Evolutionary conservation across 1,140 invertebrate species (phyloP).

Genomic region (Nasonia giraulti): DNA sequence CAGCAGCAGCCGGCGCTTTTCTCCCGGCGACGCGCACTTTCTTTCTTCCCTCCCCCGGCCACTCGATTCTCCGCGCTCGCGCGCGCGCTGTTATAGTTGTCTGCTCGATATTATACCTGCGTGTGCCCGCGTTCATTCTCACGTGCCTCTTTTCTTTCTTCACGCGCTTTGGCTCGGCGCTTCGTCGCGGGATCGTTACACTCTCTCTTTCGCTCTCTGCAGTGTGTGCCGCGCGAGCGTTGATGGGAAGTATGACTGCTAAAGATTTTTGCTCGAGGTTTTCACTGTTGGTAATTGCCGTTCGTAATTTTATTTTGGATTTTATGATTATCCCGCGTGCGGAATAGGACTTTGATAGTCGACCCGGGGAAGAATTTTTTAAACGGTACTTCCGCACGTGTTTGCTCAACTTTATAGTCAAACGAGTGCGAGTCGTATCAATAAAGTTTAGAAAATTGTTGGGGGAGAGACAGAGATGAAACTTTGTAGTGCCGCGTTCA

Average conservation of each 20-base stretch:
- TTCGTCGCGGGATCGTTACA: background rate
- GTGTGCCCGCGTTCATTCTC: background rate
- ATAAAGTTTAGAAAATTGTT: background rate
- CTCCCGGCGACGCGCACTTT: background rate
- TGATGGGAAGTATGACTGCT: background rate
- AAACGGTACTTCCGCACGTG: no score
- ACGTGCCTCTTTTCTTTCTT: background rate
- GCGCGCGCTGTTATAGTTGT: no score
- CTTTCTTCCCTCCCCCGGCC: background rate
- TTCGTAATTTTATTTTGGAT: no score
- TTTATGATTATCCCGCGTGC: no score
- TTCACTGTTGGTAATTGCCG: no score
- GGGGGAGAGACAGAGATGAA: background rate
- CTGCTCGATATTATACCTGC: no score
- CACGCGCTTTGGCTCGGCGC: background rate
- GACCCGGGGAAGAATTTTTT: no score
- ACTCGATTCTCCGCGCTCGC: background rate
- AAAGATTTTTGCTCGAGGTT: no score
- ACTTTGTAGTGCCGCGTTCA: background rate
- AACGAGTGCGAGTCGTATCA: background rate
- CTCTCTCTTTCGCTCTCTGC: slow-evolving; percentile 27
- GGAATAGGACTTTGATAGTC: no score
- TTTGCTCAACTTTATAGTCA: background rate
- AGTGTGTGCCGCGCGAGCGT: background rate
- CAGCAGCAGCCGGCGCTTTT: background rate